These are phyloP conservation scores for Euura lappo DNA, from an alignment of 1,140 invertebrate species.

Conservation along the genomic window DNA sequence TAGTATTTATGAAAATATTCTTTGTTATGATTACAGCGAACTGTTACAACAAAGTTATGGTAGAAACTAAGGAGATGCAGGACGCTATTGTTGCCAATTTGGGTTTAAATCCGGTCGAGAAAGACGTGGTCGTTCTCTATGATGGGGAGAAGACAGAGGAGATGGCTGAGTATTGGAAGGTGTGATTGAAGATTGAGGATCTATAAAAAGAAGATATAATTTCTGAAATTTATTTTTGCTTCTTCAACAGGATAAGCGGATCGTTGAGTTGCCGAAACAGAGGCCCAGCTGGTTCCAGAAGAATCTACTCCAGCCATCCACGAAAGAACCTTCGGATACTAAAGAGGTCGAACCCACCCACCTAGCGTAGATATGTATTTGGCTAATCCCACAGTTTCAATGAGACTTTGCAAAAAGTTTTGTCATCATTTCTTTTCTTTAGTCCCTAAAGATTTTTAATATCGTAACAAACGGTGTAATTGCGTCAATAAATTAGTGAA, in stretches of 20 bases:
- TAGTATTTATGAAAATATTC: neutral
- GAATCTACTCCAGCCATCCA: slow-evolving; percentile 80
- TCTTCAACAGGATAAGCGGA: slow-evolving; percentile 64
- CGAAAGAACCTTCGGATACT: slow-evolving; percentile 67
- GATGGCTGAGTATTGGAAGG: slow-evolving; percentile 61
- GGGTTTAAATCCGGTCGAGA: slow-evolving; percentile 74
- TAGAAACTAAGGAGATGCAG: slow-evolving; percentile 81
- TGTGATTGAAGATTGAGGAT: slow-evolving; percentile 27
- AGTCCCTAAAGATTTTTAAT: no score
- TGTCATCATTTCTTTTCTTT: no score
- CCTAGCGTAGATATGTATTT: slow-evolving; percentile 62
- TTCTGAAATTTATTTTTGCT: slow-evolving; percentile 21
- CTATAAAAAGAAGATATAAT: neutral
- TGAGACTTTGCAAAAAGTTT: neutral
- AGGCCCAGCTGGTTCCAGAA: slow-evolving; percentile 81
- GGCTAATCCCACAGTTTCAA: neutral
- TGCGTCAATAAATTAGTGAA: neutral
- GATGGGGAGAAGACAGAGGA: slow-evolving; percentile 73
- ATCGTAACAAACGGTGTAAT: neutral
- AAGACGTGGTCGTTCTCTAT: slow-evolving; percentile 85
- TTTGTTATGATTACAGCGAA: slow-evolving; percentile 62
- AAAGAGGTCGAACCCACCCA: slow-evolving; percentile 76
- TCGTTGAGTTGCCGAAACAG: slow-evolving; percentile 77
- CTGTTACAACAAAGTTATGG: slow-evolving; percentile 81
- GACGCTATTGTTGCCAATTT: slow-evolving; percentile 74